Evolutionary conservation across 2,888 invertebrate genomes (phyloP).

Genomic region (Volucella inanis): DNA sequence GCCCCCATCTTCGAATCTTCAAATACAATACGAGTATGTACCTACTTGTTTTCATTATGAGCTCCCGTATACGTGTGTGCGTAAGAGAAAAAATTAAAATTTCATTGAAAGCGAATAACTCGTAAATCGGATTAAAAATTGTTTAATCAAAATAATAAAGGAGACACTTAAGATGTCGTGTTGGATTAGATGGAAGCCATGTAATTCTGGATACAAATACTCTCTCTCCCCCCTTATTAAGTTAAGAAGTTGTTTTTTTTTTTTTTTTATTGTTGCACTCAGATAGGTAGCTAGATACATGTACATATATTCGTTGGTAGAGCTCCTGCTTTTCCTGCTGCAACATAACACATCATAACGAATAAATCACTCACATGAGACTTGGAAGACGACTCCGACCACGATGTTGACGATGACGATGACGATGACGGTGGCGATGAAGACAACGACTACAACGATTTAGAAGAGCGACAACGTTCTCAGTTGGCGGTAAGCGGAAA

Average conservation of each 20-base stretch:
- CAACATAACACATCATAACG: conserved; percentile 65
- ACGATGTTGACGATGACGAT: neutral
- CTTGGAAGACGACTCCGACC: conserved; percentile 16
- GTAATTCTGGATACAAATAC: conserved; percentile 9
- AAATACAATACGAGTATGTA: too few relatives aligned
- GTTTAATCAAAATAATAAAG: conserved; percentile 77
- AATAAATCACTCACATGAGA: conserved; percentile 74
- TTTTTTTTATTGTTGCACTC: conserved; percentile 29
- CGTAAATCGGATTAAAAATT: conserved; percentile 76
- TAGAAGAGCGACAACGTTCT: conserved; percentile 19
- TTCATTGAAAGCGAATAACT: conserved; percentile 75
- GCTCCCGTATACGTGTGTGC: conserved; percentile 20
- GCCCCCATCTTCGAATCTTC: too few relatives aligned
- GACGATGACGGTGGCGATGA: neutral
- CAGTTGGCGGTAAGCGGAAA: conserved; percentile 67
- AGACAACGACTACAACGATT: neutral
- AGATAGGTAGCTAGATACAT: neutral
- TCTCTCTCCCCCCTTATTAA: neutral
- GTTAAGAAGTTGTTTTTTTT: conserved; percentile 11
- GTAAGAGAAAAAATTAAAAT: conserved; percentile 68
- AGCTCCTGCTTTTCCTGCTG: conserved; percentile 30
- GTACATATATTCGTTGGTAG: neutral
- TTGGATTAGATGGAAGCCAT: conserved; percentile 73
- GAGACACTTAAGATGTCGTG: conserved; percentile 77
- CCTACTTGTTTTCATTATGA: neutral